phyloP scores from a whole-genome alignment of 2,113 vertebrate genomes.

The Aleadryas rufinucha region DNA sequence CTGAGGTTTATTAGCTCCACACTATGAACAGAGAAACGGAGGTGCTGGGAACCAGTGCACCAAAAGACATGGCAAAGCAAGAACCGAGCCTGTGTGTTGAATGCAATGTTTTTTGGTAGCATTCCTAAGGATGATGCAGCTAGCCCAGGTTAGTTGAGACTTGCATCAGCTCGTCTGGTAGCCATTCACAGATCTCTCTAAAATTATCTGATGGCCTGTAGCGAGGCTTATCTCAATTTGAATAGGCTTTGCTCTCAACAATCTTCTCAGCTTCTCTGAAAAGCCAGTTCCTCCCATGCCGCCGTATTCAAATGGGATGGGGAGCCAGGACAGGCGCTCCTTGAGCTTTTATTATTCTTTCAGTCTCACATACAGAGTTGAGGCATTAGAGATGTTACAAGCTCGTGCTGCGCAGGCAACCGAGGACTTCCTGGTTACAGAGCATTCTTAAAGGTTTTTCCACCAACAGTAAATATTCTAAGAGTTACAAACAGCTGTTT shows the following conservation, averaged over 20 bases:
- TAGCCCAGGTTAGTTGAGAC: background rate
- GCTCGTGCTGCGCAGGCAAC: too few relatives aligned
- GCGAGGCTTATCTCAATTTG: background rate
- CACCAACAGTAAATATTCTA: too few relatives aligned
- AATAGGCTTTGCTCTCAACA: background rate
- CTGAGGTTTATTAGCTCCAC: background rate
- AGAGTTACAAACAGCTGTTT: too few relatives aligned
- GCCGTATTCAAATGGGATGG: too few relatives aligned
- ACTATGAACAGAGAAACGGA: rapidly evolving
- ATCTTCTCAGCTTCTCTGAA: background rate
- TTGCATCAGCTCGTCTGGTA: background rate
- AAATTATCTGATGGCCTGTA: background rate
- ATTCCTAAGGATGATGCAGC: background rate
- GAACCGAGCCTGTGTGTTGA: background rate
- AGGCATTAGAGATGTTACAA: too few relatives aligned
- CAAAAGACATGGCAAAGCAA: background rate
- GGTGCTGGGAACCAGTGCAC: background rate
- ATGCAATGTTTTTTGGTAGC: rapidly evolving
- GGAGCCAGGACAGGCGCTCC: too few relatives aligned
- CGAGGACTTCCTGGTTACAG: too few relatives aligned
- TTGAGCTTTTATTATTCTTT: too few relatives aligned
- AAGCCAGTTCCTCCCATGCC: background rate
- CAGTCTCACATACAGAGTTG: too few relatives aligned
- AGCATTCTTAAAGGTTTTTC: too few relatives aligned
- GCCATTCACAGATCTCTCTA: background rate